phyloP scores from a whole-genome alignment of 1,140 invertebrate species.

The Pachypeltis micranthus region DNA sequence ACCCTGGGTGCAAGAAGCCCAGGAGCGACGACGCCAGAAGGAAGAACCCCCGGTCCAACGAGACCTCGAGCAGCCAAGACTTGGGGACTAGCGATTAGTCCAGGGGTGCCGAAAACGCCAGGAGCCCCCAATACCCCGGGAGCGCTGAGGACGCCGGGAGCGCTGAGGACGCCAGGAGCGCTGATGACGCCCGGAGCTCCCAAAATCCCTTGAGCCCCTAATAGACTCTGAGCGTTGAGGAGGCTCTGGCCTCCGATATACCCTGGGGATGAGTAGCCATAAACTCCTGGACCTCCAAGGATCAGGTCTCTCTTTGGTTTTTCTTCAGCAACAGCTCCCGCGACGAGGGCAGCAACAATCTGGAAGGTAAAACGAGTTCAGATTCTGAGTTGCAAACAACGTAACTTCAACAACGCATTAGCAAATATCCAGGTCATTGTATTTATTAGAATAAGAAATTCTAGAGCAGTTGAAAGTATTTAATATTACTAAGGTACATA shows the following conservation, averaged over 20 bases:
- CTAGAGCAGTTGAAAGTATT: no score
- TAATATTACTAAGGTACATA: no score
- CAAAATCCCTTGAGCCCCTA: not conserved
- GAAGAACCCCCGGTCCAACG: not conserved
- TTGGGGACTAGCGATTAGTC: not conserved
- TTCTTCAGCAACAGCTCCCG: not conserved
- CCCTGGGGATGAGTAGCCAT: no score
- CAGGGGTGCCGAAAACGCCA: not conserved
- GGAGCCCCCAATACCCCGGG: not conserved
- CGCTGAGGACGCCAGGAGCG: not conserved
- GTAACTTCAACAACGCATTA: no score
- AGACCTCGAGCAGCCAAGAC: not conserved
- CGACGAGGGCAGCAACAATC: not conserved
- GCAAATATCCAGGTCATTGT: no score
- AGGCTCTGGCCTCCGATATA: no score
- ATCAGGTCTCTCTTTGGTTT: not conserved
- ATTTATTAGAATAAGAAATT: no score
- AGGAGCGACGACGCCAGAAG: not conserved
- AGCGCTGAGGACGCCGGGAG: not conserved
- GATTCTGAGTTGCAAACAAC: no score
- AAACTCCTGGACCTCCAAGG: not conserved
- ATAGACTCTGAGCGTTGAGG: no score
- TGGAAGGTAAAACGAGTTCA: no score
- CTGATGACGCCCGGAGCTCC: not conserved
- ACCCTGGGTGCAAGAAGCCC: not conserved